A percentile compares a stretch with the other conserved stretches of the same genome.
phyloP scores from a whole-genome alignment of 2,113 vertebrate species.

The Mus pahari region DNA sequence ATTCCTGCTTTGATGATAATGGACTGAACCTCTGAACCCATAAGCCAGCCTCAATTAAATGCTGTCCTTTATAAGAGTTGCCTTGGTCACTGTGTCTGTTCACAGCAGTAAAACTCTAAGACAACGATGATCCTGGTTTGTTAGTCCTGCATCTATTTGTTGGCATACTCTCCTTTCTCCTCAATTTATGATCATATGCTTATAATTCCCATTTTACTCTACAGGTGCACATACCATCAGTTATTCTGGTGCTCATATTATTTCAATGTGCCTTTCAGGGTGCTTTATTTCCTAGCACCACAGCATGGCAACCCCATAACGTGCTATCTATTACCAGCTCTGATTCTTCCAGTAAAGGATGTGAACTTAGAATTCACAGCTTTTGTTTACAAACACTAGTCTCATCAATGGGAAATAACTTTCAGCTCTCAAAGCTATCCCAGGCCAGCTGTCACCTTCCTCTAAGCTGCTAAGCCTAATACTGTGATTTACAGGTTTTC shows the following conservation, averaged over 20 bases:
- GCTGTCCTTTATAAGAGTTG: too few relatives aligned
- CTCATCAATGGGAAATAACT: not conserved
- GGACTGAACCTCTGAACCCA: too few relatives aligned
- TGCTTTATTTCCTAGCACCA: not conserved
- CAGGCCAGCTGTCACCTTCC: too few relatives aligned
- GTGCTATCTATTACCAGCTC: not conserved
- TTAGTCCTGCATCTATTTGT: not conserved
- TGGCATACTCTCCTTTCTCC: not conserved
- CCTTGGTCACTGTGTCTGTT: too few relatives aligned
- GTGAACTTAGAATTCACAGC: not conserved
- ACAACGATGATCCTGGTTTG: not conserved
- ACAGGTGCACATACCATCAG: not conserved
- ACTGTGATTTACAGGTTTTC: not conserved
- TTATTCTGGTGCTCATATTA: not conserved
- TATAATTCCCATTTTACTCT: not conserved
- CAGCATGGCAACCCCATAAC: not conserved
- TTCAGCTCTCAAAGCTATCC: not conserved
- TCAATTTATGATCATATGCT: not conserved
- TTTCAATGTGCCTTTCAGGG: not conserved
- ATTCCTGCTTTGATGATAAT: too few relatives aligned
- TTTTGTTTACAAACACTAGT: not conserved
- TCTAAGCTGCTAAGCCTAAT: not conserved
- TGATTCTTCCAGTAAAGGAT: not conserved
- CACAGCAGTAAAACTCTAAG: too few relatives aligned
- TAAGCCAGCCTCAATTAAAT: too few relatives aligned